A percentile compares a stretch with the other conserved stretches of the same genome.
Evolutionary conservation across 1,140 invertebrate species (phyloP).

Genomic region (Mesaphorura yosii): DNA sequence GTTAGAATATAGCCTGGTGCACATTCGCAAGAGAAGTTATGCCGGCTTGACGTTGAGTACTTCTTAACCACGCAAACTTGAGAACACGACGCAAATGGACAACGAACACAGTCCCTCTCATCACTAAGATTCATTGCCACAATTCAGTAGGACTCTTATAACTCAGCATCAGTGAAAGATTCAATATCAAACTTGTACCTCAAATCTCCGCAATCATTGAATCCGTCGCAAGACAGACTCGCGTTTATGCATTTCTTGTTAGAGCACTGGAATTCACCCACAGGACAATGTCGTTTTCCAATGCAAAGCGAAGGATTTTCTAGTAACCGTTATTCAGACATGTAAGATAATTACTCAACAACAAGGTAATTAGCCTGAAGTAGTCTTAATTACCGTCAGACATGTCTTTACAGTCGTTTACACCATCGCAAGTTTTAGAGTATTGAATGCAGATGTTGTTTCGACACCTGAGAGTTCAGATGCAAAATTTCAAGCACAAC

Average conservation of each 20-base stretch:
- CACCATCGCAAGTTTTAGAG: slow-evolving; percentile 47
- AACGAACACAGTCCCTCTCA: slow-evolving; percentile 35
- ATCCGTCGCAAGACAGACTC: slow-evolving; percentile 45
- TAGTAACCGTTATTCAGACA: slow-evolving; percentile 43
- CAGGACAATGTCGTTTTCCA: slow-evolving; percentile 5
- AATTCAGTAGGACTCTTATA: background rate
- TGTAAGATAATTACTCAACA: slow-evolving; percentile 33
- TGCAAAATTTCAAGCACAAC: background rate
- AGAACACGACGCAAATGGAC: slow-evolving; percentile 57
- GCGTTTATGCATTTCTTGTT: slow-evolving; percentile 57
- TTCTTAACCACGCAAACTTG: slow-evolving; percentile 60
- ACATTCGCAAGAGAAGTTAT: slow-evolving; percentile 49
- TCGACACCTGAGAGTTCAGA: slow-evolving; percentile 36
- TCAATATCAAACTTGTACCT: too few species aligned
- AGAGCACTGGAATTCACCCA: slow-evolving; percentile 47
- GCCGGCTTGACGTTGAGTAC: slow-evolving; percentile 32
- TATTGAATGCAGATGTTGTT: slow-evolving; percentile 41
- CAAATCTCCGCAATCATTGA: slow-evolving; percentile 9
- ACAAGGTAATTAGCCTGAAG: background rate
- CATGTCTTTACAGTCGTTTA: slow-evolving; percentile 59
- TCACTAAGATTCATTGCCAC: background rate
- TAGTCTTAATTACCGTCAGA: slow-evolving; percentile 37
- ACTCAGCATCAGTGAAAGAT: background rate
- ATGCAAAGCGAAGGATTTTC: slow-evolving; percentile 39
- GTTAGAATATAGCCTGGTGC: slow-evolving; percentile 22